Conservation (phyloP, 2,797 vertebrate species). For the Naso thynnoides region DNA sequence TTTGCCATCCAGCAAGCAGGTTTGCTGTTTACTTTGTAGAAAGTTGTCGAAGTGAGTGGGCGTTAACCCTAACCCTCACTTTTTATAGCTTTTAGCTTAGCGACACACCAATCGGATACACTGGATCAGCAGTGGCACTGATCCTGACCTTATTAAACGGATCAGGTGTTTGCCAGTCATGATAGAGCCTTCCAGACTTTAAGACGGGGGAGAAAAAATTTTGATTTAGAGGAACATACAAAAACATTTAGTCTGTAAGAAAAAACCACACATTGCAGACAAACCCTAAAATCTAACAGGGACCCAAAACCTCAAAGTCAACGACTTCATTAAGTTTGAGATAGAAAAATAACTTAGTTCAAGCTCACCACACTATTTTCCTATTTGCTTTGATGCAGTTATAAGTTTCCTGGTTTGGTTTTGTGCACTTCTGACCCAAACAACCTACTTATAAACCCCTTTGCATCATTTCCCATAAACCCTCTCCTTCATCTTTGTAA, state of each 20-base stretch:
- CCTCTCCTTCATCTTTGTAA: not conserved
- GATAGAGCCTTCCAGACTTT: not conserved
- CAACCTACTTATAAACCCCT: not conserved
- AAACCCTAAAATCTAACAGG: not conserved
- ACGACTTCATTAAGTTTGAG: not conserved
- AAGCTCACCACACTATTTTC: not conserved
- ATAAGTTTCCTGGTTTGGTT: slow-evolving; percentile 16
- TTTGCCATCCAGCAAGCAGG: slow-evolving; percentile 29
- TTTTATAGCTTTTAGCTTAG: not conserved
- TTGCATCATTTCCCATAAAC: slow-evolving; percentile 45
- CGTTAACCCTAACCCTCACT: not conserved
- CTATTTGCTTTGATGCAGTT: slow-evolving; percentile 8
- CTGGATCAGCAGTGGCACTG: not conserved
- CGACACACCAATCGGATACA: not conserved
- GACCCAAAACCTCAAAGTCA: too few relatives aligned
- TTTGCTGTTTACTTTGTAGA: slow-evolving; percentile 24
- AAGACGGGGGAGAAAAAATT: not conserved
- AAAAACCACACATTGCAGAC: not conserved
- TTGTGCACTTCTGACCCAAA: slow-evolving; percentile 41
- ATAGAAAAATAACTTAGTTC: not conserved
- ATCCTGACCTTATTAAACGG: not conserved
- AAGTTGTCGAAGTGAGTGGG: slow-evolving; percentile 33
- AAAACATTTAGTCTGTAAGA: not conserved
- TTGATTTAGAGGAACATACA: not conserved
- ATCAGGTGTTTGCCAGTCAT: not conserved